Percentiles rank a stretch among this genome's conserved stretches.
Evolutionary conservation across 2,888 invertebrate genomes (phyloP).

Genomic region (Sesamia inferens): DNA sequence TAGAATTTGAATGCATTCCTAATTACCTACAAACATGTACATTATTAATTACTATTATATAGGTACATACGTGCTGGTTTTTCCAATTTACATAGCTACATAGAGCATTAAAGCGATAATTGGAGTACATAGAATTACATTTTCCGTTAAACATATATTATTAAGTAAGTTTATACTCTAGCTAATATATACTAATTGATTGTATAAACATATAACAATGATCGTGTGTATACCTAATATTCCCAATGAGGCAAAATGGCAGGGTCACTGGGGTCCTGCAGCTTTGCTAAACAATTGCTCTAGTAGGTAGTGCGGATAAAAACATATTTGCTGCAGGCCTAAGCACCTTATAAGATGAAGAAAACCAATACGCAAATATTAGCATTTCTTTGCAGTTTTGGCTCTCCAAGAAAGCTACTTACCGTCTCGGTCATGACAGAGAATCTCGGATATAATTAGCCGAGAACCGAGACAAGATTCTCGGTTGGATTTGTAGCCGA

Average conservation of each 20-base stretch:
- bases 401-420: too few relatives aligned
- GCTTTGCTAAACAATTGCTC: too few relatives aligned
- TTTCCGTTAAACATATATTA: slow-evolving; percentile 17
- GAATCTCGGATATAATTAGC: too few relatives aligned
- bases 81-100: slow-evolving; percentile 35
- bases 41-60: slow-evolving; percentile 20
- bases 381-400: too few relatives aligned
- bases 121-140: slow-evolving; percentile 18
- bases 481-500: neutral
- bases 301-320: too few relatives aligned
- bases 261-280: neutral
- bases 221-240: too few relatives aligned
- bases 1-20: slow-evolving; percentile 30
- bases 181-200: neutral
- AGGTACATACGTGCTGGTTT: slow-evolving; percentile 31
- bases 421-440: too few relatives aligned
- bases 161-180: neutral
- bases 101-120: slow-evolving; percentile 24
- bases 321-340: too few relatives aligned
- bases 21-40: neutral
- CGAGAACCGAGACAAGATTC: neutral
- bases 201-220: neutral
- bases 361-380: too few relatives aligned
- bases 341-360: too few relatives aligned
- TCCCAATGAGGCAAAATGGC: too few relatives aligned